Percentiles rank a stretch among this genome's conserved stretches.
Conservation (phyloP, 2,888 invertebrate genomes). For the Rotaria socialis region DNA sequence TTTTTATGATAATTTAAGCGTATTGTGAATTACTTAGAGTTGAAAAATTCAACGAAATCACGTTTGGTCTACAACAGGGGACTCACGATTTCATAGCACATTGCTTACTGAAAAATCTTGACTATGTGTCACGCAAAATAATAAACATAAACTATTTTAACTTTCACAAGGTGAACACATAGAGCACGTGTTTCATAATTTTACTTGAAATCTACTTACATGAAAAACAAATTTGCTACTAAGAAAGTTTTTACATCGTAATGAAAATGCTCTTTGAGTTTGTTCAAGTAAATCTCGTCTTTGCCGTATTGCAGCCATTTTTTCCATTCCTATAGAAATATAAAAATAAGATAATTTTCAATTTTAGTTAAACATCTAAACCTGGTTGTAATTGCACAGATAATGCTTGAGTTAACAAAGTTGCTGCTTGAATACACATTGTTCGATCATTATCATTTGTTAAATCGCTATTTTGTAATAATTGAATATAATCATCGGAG, state of each 20-base stretch:
- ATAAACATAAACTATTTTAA: too few species aligned
- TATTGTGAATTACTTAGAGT: too few species aligned
- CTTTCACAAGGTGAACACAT: too few species aligned
- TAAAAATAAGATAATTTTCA: neutral
- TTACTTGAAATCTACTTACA: neutral
- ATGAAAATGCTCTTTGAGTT: constrained; percentile 24
- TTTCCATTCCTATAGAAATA: neutral
- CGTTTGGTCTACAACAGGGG: too few species aligned
- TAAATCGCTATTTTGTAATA: constrained; percentile 37
- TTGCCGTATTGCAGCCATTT: constrained; percentile 14
- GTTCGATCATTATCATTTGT: constrained; percentile 17
- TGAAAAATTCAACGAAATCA: too few species aligned
- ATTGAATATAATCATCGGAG: neutral
- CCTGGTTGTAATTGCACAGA: constrained; percentile 28
- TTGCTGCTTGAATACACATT: neutral
- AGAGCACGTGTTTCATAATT: too few species aligned
- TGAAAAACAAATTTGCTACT: constrained; percentile 25
- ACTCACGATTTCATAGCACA: too few species aligned
- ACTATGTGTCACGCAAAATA: too few species aligned
- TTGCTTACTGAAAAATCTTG: too few species aligned
- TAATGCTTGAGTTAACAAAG: constrained; percentile 4
- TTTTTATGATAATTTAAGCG: too few species aligned
- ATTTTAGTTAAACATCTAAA: neutral
- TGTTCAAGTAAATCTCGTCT: constrained; percentile 14
- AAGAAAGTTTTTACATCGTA: constrained; percentile 25